A percentile compares a stretch with the other conserved stretches of the same genome.
Conservation (phyloP, 2,113 vertebrate genomes). For the Callipepla squamata region DNA sequence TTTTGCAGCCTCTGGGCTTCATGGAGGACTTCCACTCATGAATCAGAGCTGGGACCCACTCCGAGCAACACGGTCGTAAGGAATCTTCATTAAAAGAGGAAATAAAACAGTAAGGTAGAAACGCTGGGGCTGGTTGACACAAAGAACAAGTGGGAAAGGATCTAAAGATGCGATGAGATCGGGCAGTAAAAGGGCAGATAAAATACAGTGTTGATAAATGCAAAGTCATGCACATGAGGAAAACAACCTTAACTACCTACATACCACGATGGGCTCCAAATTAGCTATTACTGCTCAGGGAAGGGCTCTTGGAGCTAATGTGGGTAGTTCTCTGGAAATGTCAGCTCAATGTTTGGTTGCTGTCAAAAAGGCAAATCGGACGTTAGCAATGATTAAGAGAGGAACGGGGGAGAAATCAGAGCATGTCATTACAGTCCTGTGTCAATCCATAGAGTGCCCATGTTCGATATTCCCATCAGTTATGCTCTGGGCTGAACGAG, state of each 20-base stretch:
- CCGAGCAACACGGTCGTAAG: fast-evolving
- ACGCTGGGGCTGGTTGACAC: not conserved
- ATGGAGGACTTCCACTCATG: not conserved
- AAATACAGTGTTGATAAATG: slow-evolving; percentile 34
- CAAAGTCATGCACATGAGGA: slow-evolving; percentile 40
- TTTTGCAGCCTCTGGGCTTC: not conserved
- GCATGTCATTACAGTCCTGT: not conserved
- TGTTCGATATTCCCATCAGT: fast-evolving
- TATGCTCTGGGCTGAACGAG: not conserved
- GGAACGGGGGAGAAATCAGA: slow-evolving; percentile 42
- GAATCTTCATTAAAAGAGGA: not conserved
- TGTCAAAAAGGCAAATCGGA: slow-evolving; percentile 9
- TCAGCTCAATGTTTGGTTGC: slow-evolving; percentile 31
- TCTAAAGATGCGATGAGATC: not conserved
- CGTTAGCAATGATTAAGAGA: slow-evolving; percentile 10
- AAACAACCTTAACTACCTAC: slow-evolving; percentile 8
- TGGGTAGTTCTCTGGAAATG: slow-evolving; percentile 43
- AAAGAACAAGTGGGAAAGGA: not conserved
- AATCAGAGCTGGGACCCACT: not conserved
- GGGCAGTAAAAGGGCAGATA: not conserved
- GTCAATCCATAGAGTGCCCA: not conserved
- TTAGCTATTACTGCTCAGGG: not conserved
- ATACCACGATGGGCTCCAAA: not conserved
- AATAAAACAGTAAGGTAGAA: fast-evolving
- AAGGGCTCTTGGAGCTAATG: slow-evolving; percentile 16